Conservation (phyloP, 2,888 invertebrate genomes). For the Rotaria socialis region DNA sequence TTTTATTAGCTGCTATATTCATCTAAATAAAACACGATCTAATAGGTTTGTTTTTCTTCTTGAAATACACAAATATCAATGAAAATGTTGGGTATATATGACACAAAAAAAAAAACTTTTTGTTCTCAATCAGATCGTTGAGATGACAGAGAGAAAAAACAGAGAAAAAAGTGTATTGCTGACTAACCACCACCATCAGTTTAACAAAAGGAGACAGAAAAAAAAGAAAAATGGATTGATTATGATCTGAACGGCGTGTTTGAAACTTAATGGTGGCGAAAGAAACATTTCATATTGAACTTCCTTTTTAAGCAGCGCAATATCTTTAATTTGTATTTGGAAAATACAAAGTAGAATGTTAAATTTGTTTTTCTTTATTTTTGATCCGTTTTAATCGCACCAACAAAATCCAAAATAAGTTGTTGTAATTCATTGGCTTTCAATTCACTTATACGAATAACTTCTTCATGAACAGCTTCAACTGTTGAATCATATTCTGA, state of each 20-base stretch:
- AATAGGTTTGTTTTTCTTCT: not conserved
- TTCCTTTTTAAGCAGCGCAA: not conserved
- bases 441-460: slow-evolving; percentile 39
- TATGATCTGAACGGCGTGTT: not conserved
- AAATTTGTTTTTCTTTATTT: not conserved
- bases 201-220: not conserved
- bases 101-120: not conserved
- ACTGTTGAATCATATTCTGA: slow-evolving; percentile 43
- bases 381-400: not conserved
- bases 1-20: not conserved
- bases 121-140: not conserved
- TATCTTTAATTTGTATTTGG: not conserved
- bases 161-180: not conserved
- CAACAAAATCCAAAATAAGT: slow-evolving; percentile 36
- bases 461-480: slow-evolving; percentile 45
- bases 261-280: not conserved
- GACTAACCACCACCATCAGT: not conserved
- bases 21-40: not conserved
- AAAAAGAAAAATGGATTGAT: not conserved
- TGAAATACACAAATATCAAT: not conserved
- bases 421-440: slow-evolving; percentile 42
- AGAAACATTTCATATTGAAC: not conserved
- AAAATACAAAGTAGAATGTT: too few species aligned
- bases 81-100: not conserved
- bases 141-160: not conserved